Conservation (phyloP, 2,888 invertebrate genomes). For the Acanthosepion lycidas region DNA sequence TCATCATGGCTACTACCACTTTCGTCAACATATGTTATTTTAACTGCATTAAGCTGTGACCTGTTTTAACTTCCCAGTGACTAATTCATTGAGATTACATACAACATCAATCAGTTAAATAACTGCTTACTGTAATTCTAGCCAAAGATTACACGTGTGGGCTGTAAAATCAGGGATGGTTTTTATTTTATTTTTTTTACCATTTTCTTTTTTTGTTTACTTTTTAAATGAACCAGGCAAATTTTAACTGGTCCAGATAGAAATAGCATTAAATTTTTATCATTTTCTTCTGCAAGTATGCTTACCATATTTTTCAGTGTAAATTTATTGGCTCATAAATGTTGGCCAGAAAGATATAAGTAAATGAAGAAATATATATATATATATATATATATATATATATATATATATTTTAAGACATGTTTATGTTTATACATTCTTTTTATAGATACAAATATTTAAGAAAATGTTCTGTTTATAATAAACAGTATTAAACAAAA, state of each 20-base stretch:
- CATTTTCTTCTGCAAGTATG: neutral
- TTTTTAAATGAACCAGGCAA: neutral
- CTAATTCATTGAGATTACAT: neutral
- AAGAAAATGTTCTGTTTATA: no score
- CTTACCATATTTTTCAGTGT: neutral
- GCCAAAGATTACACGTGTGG: neutral
- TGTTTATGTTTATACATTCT: no score
- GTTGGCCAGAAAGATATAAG: no score
- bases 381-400: no score
- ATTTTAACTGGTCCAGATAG: neutral
- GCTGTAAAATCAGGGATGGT: neutral
- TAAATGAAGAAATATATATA: no score
- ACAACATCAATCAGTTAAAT: conserved; percentile 1
- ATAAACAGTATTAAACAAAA: no score
- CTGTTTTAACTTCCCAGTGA: neutral
- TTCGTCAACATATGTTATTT: neutral
- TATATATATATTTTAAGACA: no score
- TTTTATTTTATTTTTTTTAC: neutral
- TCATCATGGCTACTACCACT: no score
- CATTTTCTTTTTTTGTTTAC: no score
- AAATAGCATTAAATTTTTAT: neutral
- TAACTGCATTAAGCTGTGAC: neutral
- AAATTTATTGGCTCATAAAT: no score
- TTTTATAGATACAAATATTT: no score
- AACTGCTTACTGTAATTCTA: neutral